Conservation (phyloP, 2,797 vertebrate species). For the Coregonus suidteri region DNA sequence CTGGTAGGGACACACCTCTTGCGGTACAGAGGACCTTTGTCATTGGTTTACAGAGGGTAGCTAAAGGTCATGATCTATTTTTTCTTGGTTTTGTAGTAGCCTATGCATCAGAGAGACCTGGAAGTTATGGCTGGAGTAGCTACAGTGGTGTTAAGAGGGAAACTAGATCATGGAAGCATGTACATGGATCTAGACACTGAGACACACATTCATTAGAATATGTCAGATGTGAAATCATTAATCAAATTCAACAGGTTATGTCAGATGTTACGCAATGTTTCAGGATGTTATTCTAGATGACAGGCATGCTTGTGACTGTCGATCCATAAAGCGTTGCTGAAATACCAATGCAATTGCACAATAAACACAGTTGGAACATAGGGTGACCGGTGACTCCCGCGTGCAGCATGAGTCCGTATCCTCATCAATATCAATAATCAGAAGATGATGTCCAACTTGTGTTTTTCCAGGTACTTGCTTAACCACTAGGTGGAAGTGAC, state of each 20-base stretch:
- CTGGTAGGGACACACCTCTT: conserved; percentile 8
- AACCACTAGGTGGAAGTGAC: conserved; percentile 15
- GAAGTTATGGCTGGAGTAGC: not conserved
- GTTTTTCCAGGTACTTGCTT: not conserved
- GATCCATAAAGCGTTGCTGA: not conserved
- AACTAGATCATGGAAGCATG: not conserved
- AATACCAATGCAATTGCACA: not conserved
- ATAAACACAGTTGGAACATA: not conserved
- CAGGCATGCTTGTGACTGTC: not conserved
- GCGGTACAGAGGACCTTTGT: conserved; percentile 11
- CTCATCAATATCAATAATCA: conserved; percentile 1
- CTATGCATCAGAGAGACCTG: not conserved
- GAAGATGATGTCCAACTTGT: conserved; percentile 22
- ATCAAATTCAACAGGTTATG: not conserved
- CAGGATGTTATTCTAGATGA: not conserved
- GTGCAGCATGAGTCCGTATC: not conserved
- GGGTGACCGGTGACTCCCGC: not conserved
- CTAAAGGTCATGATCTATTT: not conserved
- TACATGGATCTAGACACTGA: not conserved
- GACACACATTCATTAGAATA: not conserved
- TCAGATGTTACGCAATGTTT: not conserved
- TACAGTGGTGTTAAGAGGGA: not conserved
- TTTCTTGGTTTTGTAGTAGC: not conserved
- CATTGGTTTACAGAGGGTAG: conserved; percentile 7
- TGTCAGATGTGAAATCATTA: not conserved